These are phyloP conservation scores for Amphipyra tragopoginis DNA, from an alignment of 2,888 invertebrate species.

Conservation along the genomic window DNA sequence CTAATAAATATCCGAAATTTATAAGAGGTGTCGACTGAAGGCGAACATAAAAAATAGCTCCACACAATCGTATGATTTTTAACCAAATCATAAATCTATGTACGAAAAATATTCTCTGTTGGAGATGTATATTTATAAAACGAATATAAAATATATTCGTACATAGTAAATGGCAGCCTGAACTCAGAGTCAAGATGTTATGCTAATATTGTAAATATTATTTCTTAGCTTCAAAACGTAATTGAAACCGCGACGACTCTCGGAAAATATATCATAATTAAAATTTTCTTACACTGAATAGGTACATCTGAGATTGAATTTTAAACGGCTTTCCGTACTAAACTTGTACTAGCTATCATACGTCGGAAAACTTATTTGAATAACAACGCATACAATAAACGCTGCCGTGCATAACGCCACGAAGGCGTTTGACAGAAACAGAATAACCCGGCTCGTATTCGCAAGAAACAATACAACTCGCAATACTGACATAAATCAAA, in stretches of 20 bases:
- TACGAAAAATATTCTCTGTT: constrained; percentile 15
- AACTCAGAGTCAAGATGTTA: constrained; percentile 40
- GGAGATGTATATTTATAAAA: constrained; percentile 26
- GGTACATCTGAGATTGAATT: constrained; percentile 52
- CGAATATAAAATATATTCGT: constrained; percentile 31
- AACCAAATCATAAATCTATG: constrained; percentile 33
- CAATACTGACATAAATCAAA: constrained; percentile 81
- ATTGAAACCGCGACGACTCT: constrained; percentile 47
- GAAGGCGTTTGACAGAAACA: constrained; percentile 79
- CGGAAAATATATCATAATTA: constrained; percentile 47
- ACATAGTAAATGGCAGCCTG: constrained; percentile 28
- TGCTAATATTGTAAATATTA: constrained; percentile 57
- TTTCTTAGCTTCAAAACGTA: constrained; percentile 50
- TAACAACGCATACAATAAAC: constrained; percentile 67
- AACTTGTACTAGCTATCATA: constrained; percentile 48
- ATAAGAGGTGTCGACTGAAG: constrained; percentile 42
- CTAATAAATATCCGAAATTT: constrained; percentile 58
- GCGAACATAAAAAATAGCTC: constrained; percentile 46
- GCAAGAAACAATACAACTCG: constrained; percentile 79
- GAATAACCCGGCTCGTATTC: constrained; percentile 72
- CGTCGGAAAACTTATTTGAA: constrained; percentile 68
- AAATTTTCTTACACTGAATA: constrained; percentile 40
- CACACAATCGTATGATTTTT: constrained; percentile 36
- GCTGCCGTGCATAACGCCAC: constrained; percentile 66
- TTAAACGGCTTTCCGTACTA: constrained; percentile 43